Percentiles rank a stretch among this genome's conserved stretches.
phyloP scores from a whole-genome alignment of 2,888 invertebrate genomes.

The Scaptomyza flava region DNA sequence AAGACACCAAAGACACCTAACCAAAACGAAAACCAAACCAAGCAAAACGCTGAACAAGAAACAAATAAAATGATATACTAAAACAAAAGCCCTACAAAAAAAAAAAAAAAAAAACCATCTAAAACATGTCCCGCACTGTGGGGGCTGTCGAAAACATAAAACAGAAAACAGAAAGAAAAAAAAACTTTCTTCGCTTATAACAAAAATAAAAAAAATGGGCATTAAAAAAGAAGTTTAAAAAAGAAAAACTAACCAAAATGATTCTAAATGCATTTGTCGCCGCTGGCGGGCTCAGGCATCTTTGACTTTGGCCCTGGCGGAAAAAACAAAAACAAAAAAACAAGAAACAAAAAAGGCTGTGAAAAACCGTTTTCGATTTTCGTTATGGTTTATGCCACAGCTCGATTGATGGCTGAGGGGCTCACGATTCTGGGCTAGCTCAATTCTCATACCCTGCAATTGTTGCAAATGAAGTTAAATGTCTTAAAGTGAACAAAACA shows the following conservation, averaged over 20 bases:
- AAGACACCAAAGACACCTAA: conserved; percentile 55
- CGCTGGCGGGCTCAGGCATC: conserved; percentile 55
- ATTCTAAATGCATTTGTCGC: conserved; percentile 64
- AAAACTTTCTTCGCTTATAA: conserved; percentile 67
- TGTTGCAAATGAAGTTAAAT: not conserved
- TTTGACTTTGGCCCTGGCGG: conserved; percentile 52
- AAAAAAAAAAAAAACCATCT: conserved; percentile 15
- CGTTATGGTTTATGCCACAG: conserved; percentile 53
- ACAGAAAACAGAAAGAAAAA: no score
- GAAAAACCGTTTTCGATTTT: conserved; percentile 77
- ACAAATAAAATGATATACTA: not conserved
- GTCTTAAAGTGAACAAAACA: no score
- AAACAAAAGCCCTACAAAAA: conserved; percentile 36
- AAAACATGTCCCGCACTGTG: conserved; percentile 50
- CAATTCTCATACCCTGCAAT: conserved; percentile 27
- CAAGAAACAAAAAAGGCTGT: conserved; percentile 44
- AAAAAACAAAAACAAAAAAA: not conserved
- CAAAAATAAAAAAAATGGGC: conserved; percentile 32
- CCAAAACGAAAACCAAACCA: conserved; percentile 57
- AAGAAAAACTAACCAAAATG: conserved; percentile 38
- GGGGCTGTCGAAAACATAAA: conserved; percentile 33
- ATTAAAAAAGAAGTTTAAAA: not conserved
- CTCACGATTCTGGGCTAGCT: conserved; percentile 63
- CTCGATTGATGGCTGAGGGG: conserved; percentile 72
- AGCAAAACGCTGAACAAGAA: conserved; percentile 44